Evolutionary conservation across 2,113 vertebrate genomes (phyloP), one percentile per base, ranked within the genome.

Genomic region (Dryoscopus gambensis): DNA sequence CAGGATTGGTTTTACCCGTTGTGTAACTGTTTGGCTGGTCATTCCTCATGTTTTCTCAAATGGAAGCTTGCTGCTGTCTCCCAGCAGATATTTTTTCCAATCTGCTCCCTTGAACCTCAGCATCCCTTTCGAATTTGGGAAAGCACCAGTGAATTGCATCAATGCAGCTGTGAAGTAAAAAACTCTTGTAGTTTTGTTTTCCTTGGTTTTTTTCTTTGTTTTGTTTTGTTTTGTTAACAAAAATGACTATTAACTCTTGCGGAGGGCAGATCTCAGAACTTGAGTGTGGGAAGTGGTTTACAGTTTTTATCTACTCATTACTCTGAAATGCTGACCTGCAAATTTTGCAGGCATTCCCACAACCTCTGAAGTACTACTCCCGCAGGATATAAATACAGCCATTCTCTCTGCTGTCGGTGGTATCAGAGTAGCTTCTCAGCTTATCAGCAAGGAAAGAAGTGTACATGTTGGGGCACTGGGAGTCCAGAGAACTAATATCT

Each of bases 301-400:
- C 82, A 76, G 50, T 70, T 88, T 92, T 89, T 76, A 87, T 70
- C 68, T 89, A 78, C 35, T 94, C 65, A 91, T 91, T 92, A 81
- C 35, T 74, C 68, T 55, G 69, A 81, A 94, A 92, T 33, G 88
- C 83, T 88, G 95, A 97, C 95, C 92, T 90, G 67, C 75, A 88
- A 60, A 91, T 93, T 93, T 79, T 33, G 19, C 76, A 87, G 74
- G 68, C 37, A 0, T 94, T 80, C 64, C 80, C 27, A 74, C 33
- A 88, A 62, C 39, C 52, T 84, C 86, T 81, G 79, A 92, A 95
- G 68, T 70, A 92, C 25, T 81, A 74, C 42, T 94, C 79, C 68
- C 74, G 50, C 37, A 92, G 75, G 75, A 85, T 79, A 77, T 67
- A 95, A 95, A 95, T 77, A 50, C 76, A 86, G 35, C 39, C 7